A percentile compares a stretch with the other conserved stretches of the same genome.
Evolutionary conservation across 2,113 vertebrate species (phyloP).

Genomic region (Cyrtonyx montezumae): DNA sequence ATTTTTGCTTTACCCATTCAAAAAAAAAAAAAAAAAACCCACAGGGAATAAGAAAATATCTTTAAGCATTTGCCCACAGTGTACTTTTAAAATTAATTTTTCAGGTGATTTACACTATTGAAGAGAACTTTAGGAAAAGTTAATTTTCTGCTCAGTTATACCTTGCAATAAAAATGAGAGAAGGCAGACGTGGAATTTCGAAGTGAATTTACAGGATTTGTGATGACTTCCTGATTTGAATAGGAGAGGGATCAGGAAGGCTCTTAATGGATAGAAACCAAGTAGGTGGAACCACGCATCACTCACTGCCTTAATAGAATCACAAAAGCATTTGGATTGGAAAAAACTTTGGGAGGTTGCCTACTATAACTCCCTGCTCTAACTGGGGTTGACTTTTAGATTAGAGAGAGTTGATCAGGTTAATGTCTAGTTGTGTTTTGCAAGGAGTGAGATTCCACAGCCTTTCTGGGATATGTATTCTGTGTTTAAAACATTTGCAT

Average conservation of each 20-base stretch:
- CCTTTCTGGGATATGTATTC: neutral
- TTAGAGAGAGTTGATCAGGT: accelerated
- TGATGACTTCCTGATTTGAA: neutral
- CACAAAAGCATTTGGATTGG: neutral
- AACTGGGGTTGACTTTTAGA: neutral
- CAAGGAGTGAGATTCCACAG: neutral
- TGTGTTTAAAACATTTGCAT: neutral
- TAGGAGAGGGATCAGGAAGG: neutral
- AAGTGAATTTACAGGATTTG: neutral
- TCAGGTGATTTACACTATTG: neutral
- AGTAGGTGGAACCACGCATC: neutral
- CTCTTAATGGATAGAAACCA: neutral
- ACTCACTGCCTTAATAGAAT: neutral
- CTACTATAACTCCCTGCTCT: neutral
- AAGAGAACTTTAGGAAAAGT: neutral
- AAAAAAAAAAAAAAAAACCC: neutral
- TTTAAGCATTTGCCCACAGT: neutral
- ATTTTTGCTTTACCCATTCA: no score
- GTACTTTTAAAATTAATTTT: neutral
- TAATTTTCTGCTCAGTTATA: neutral
- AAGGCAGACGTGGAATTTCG: neutral
- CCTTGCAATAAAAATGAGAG: neutral
- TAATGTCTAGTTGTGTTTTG: accelerated
- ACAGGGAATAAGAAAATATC: neutral
- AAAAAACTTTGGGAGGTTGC: neutral